These are phyloP conservation scores for Atta texana DNA, from an alignment of 1,140 invertebrate species.

Conservation along the genomic window DNA sequence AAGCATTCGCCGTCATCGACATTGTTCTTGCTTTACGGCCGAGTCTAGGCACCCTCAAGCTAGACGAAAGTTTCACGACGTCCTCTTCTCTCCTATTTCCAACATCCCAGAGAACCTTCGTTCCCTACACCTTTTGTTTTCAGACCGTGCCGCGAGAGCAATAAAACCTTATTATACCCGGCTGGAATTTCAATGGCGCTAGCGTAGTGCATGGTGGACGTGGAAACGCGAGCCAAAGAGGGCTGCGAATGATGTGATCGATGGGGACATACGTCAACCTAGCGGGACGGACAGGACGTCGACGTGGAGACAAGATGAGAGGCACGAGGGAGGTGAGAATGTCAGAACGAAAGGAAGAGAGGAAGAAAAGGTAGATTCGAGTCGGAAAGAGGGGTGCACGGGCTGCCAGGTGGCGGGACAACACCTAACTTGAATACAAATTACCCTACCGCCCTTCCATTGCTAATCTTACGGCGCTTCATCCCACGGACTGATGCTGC, in stretches of 20 bases:
- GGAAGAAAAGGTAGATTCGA: constrained; percentile 60
- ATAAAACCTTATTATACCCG: constrained; percentile 76
- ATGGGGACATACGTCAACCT: constrained; percentile 78
- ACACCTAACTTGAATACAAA: constrained; percentile 81
- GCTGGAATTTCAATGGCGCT: constrained; percentile 77
- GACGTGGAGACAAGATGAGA: constrained; percentile 72
- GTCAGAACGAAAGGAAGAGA: constrained; percentile 66
- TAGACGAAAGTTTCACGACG: constrained; percentile 56
- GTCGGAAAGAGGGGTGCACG: constrained; percentile 28
- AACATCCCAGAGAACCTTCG: constrained; percentile 39
- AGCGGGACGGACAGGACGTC: constrained; percentile 70
- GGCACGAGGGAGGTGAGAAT: constrained; percentile 69
- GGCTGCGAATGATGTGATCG: constrained; percentile 74
- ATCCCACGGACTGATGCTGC: constrained; percentile 71
- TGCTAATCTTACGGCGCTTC: constrained; percentile 70
- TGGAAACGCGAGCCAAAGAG: constrained; percentile 71
- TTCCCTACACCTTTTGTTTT: constrained; percentile 68
- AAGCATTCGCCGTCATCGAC: constrained; percentile 12
- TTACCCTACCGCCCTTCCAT: constrained; percentile 73
- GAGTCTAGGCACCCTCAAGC: constrained; percentile 8
- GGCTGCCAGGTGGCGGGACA: constrained; percentile 78
- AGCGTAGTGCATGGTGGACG: constrained; percentile 72
- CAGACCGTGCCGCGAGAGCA: constrained; percentile 69
- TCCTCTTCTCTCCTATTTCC: constrained; percentile 3
- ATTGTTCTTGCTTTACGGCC: constrained; percentile 29